Conservation (phyloP, 1,140 invertebrate species). For the Spodoptera frugiperda region DNA sequence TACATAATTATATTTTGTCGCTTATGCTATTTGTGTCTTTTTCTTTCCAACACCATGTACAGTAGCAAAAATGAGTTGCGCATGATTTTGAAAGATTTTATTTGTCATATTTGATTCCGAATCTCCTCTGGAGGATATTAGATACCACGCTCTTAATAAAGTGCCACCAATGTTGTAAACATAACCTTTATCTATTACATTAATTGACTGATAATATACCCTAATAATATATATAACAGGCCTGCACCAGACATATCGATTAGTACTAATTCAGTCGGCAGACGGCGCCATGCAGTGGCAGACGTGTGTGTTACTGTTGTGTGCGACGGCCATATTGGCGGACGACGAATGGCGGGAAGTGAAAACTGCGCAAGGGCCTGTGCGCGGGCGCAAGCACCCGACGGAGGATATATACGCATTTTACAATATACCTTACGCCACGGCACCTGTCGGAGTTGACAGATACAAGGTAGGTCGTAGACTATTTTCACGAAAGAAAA, state of each 20-base stretch:
- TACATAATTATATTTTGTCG: too few relatives aligned
- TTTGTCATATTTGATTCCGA: too few relatives aligned
- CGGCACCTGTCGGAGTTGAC: conserved; percentile 52
- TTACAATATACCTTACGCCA: conserved; percentile 62
- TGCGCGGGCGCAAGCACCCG: conserved; percentile 53
- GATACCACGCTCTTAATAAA: too few relatives aligned
- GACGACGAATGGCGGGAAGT: conserved; percentile 36
- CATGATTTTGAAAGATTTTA: too few relatives aligned
- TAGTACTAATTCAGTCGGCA: not conserved
- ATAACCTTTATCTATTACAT: too few relatives aligned
- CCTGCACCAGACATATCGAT: conserved; percentile 53
- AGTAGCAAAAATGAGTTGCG: too few relatives aligned
- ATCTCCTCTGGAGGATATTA: too few relatives aligned
- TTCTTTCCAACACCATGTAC: too few relatives aligned
- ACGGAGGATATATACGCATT: conserved; percentile 52
- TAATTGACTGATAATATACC: too few relatives aligned
- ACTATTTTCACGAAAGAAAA: not conserved
- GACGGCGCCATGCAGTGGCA: not conserved
- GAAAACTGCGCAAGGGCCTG: conserved; percentile 55
- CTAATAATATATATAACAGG: too few relatives aligned
- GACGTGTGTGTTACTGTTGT: conserved; percentile 9
- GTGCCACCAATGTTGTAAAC: too few relatives aligned
- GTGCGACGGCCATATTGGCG: not conserved
- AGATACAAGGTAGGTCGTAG: conserved; percentile 57
- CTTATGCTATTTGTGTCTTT: too few relatives aligned